Evolutionary conservation across 2,888 invertebrate genomes (phyloP), one percentile per base, ranked within the genome.

Genomic region (Nomada fucata): DNA sequence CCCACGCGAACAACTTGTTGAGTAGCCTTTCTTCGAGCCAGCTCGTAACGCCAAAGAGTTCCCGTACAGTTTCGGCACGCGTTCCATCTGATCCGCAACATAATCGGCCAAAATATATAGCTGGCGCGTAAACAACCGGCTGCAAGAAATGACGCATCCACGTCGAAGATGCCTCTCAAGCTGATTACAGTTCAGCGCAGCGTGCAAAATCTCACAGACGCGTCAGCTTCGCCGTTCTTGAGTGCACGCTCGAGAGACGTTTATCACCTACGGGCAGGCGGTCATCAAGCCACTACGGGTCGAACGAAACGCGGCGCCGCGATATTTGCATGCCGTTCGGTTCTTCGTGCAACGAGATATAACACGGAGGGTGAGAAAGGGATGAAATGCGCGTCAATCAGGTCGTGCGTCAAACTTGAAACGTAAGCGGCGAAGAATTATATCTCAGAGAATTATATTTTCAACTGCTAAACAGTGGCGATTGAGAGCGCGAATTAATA

Each of bases 1-100:
- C 11, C 55, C 5, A 18, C 29, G n/a, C 57, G 67, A 67, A 36
- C 81, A 81, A 81, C 81, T 82, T 81, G 82, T 81, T 81, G 81
- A 83, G 69, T 76, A 81, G 61, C 82, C 73, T 76, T 81, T 76
- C 69, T 72, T 64, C 60, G 42, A 55, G 55, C 57, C 11, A 23
- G 50, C 29, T 44, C 36, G 18, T 52, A 61, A 42, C 42, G 57
- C 52, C 9, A n/a, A 15, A 4, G 36, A 55, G 60, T 65, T 69
- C 52, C 53, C 5, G 50, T 42, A 15, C 50, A 67, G 36, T 59
- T 61, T n/a, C 47, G n/a, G 20, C 23, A 3, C 26, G 55, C 57
- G 53, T 68, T 53, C 29, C 63, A 71, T 74, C 61, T 53, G 65
- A 50, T 60, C 44, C 53, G 64, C 44, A 36, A 71, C 63, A 64